phyloP scores from a whole-genome alignment of 2,113 vertebrate genomes.

The Otolemur garnettii region DNA sequence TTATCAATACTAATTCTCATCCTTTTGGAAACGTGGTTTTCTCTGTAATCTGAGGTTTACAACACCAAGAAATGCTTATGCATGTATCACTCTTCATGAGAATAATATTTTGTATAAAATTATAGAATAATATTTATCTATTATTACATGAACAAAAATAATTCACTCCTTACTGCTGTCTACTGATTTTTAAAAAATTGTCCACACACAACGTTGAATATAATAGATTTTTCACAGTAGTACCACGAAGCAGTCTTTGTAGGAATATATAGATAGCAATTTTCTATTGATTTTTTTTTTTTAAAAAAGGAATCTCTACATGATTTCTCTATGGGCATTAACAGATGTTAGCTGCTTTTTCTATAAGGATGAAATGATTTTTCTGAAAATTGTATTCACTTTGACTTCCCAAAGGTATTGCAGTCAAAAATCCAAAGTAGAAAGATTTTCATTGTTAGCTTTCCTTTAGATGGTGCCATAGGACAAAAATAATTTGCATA shows the following conservation, averaged over 20 bases:
- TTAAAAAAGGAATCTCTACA: neutral
- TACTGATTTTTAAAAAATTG: constrained; percentile 17
- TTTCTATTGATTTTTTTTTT: constrained; percentile 27
- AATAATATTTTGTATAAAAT: neutral
- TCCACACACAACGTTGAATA: neutral
- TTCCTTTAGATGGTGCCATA: neutral
- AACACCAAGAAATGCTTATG: neutral
- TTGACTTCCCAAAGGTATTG: neutral
- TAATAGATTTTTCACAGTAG: constrained; percentile 20
- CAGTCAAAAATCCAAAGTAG: constrained; percentile 31
- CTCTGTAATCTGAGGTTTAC: neutral
- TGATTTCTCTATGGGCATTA: constrained; percentile 8
- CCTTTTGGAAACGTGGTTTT: neutral
- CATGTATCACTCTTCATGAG: neutral
- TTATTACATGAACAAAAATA: constrained; percentile 27
- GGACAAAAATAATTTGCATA: neutral
- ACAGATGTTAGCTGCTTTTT: constrained; percentile 34
- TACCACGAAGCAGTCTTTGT: constrained; percentile 39
- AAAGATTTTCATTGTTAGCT: neutral
- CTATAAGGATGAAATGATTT: constrained; percentile 23
- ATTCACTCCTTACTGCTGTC: neutral
- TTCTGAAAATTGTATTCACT: neutral
- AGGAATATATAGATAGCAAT: constrained; percentile 14
- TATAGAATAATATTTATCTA: neutral
- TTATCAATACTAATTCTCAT: neutral